Evolutionary conservation across 2,797 vertebrate species (phyloP).

Genomic region (Sylvilagus floridanus): DNA sequence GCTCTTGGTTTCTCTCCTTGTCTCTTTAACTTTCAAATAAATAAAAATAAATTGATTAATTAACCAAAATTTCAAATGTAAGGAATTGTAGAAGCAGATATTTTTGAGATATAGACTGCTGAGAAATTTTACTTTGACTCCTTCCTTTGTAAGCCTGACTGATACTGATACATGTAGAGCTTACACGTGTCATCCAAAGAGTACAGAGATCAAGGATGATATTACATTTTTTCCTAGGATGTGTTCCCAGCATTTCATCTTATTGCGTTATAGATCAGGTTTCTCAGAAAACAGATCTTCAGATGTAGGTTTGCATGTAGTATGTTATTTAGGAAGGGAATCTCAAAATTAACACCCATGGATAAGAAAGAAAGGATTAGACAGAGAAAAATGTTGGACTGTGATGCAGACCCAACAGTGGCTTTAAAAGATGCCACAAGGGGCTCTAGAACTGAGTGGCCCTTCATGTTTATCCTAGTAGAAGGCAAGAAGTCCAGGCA

Average conservation of each 20-base stretch:
- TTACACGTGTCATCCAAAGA: not conserved
- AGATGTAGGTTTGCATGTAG: not conserved
- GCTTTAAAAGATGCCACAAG: not conserved
- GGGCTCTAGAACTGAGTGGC: not conserved
- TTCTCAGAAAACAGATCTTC: not conserved
- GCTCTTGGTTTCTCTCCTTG: too few relatives aligned
- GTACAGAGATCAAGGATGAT: not conserved
- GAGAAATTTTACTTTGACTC: not conserved
- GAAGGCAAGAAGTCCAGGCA: not conserved
- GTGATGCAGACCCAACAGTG: not conserved
- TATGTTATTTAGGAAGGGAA: not conserved
- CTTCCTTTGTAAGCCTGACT: not conserved
- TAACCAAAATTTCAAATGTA: not conserved
- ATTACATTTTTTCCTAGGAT: not conserved
- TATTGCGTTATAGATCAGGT: not conserved
- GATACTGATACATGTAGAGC: not conserved
- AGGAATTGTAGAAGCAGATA: not conserved
- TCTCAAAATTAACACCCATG: not conserved
- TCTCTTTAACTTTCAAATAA: too few relatives aligned
- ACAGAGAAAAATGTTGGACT: not conserved
- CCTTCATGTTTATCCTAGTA: not conserved
- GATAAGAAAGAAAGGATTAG: not conserved
- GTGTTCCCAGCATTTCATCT: not conserved
- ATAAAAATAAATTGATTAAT: too few relatives aligned
- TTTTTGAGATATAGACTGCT: not conserved